Conservation (phyloP, 1,140 invertebrate genomes). For the Amphibalanus amphitrite region DNA sequence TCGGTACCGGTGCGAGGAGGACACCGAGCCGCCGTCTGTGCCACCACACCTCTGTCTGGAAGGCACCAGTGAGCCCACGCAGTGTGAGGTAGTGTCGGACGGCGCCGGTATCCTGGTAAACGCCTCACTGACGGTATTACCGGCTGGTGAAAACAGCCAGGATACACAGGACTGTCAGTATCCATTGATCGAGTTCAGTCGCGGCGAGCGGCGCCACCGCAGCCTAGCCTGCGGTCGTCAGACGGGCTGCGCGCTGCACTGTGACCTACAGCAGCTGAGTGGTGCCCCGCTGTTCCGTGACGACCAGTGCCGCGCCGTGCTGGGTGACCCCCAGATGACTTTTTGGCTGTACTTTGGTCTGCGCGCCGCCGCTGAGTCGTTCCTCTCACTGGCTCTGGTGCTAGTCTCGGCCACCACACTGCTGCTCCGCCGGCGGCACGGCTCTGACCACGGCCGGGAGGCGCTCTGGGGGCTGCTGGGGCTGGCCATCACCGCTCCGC, state of each 20-base stretch:
- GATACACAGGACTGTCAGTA: constrained; percentile 18
- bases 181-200: constrained; percentile 16
- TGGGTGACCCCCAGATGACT: constrained; percentile 41
- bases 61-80: not conserved
- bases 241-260: constrained; percentile 41
- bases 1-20: not conserved
- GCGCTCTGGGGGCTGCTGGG: constrained; percentile 54
- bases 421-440: constrained; percentile 56
- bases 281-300: constrained; percentile 14
- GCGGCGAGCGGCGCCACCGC: constrained; percentile 7
- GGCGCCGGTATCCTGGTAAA: constrained; percentile 32
- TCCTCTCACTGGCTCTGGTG: constrained; percentile 46
- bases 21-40: too few relatives aligned
- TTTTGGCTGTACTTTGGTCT: constrained; percentile 48
- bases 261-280: constrained; percentile 41
- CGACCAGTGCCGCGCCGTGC: not conserved
- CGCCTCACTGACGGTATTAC: constrained; percentile 32
- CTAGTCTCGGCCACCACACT: constrained; percentile 53
- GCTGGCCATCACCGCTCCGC: constrained; percentile 46
- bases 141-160: constrained; percentile 26
- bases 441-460: constrained; percentile 61
- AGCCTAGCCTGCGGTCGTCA: constrained; percentile 31
- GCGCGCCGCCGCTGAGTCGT: constrained; percentile 53
- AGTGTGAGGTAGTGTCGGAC: constrained; percentile 21
- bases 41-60: not conserved